Evolutionary conservation across 2,113 vertebrate species (phyloP).

Genomic region (Mus spicilegus): DNA sequence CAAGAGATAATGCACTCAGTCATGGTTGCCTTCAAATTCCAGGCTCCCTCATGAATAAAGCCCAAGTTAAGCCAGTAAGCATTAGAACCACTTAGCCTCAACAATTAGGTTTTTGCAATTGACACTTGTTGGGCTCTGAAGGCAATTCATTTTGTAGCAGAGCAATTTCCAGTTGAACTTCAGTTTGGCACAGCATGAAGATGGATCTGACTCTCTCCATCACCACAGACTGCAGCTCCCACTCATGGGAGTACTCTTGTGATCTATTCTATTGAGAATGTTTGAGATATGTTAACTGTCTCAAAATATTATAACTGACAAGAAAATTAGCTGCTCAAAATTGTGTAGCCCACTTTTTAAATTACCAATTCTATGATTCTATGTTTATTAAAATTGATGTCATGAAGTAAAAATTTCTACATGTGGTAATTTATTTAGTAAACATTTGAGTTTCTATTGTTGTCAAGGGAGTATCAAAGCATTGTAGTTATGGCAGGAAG

Average conservation of each 20-base stretch:
- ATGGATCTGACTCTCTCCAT: not conserved
- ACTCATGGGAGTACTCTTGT: not conserved
- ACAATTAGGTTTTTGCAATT: not conserved
- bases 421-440: not conserved
- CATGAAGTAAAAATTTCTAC: conserved; percentile 39
- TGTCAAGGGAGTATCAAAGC: not conserved
- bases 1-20: not conserved
- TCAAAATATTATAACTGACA: not conserved
- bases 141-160: not conserved
- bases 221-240: not conserved
- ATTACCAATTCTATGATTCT: conserved; percentile 1
- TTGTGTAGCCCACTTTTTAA: not conserved
- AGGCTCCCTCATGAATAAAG: not conserved
- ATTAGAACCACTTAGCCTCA: not conserved
- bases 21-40: not conserved
- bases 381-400: not conserved
- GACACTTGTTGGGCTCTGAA: not conserved
- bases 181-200: not conserved
- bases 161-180: not conserved
- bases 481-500: not conserved
- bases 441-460: conserved; percentile 35
- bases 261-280: not conserved
- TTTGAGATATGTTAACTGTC: not conserved
- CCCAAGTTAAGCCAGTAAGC: not conserved
- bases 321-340: not conserved